These are phyloP conservation scores for Halichondria panicea DNA, from an alignment of 37 sponge, comb jelly and placozoan genomes.

Conservation along the genomic window DNA sequence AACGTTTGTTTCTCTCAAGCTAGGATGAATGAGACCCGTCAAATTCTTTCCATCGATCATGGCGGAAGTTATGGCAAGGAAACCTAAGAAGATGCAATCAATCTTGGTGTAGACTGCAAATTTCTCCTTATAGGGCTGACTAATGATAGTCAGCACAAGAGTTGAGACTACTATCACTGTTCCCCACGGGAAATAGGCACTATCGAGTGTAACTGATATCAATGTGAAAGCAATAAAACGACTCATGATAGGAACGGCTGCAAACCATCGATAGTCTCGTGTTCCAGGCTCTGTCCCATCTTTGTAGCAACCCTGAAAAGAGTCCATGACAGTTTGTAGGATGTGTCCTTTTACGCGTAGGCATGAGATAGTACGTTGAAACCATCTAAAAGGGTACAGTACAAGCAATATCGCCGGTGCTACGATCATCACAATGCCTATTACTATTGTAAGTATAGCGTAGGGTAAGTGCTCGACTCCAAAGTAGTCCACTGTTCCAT, in stretches of 20 bases:
- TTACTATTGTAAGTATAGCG: slow-evolving; percentile 20
- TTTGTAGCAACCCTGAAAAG: slow-evolving; percentile 69
- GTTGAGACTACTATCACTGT: not conserved
- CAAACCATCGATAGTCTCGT: slow-evolving; percentile 56
- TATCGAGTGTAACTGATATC: slow-evolving; percentile 10
- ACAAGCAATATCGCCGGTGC: slow-evolving; percentile 44
- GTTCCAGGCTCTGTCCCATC: slow-evolving; percentile 49
- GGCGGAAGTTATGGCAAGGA: too few species aligned
- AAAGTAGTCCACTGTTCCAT: slow-evolving; percentile 41
- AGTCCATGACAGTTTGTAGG: slow-evolving; percentile 40
- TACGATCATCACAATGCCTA: slow-evolving; percentile 15
- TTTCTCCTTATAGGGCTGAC: not conserved
- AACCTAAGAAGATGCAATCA: not conserved
- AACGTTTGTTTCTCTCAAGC: too few species aligned
- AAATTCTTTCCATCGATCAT: too few species aligned
- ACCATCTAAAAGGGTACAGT: slow-evolving; percentile 1
- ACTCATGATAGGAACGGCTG: slow-evolving; percentile 29
- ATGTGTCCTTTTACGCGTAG: not conserved
- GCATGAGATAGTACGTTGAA: not conserved
- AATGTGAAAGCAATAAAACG: slow-evolving; percentile 27
- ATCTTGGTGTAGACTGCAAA: not conserved
- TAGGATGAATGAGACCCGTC: too few species aligned
- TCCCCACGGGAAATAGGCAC: not conserved
- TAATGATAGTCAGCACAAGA: not conserved
- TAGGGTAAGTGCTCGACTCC: slow-evolving; percentile 28